phyloP scores from a whole-genome alignment of 2,888 invertebrate species.

The Perizoma affinitatum region DNA sequence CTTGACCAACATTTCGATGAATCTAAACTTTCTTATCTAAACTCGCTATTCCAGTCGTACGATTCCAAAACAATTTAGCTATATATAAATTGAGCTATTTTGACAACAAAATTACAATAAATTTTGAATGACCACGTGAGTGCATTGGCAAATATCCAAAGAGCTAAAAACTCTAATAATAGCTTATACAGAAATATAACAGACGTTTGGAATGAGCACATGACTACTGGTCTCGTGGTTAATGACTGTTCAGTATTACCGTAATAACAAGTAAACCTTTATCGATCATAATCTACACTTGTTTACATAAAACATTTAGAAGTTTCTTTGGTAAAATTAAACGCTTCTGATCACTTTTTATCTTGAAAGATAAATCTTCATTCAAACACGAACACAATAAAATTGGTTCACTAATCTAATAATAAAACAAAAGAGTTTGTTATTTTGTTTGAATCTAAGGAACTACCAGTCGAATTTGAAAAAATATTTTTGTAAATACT shows the following conservation, averaged over 20 bases:
- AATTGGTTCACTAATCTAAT: too few relatives aligned
- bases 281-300: slow-evolving; percentile 13
- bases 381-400: too few relatives aligned
- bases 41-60: background rate
- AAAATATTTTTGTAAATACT: too few relatives aligned
- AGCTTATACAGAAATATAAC: slow-evolving; percentile 74
- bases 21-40: slow-evolving; percentile 10
- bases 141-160: slow-evolving; percentile 73
- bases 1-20: slow-evolving; percentile 14
- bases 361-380: too few relatives aligned
- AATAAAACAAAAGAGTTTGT: too few relatives aligned
- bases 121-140: slow-evolving; percentile 64
- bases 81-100: slow-evolving; percentile 8
- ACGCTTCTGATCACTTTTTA: too few relatives aligned
- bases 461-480: too few relatives aligned
- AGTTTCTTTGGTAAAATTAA: too few relatives aligned
- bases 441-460: too few relatives aligned
- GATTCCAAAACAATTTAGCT: slow-evolving; percentile 16
- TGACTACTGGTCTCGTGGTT: slow-evolving; percentile 64
- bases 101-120: slow-evolving; percentile 46
- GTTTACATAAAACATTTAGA: background rate
- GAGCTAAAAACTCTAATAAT: slow-evolving; percentile 79
- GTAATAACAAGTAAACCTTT: slow-evolving; percentile 16
- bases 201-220: slow-evolving; percentile 72
- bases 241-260: slow-evolving; percentile 34